These are phyloP conservation scores for Leptopterna dolabrata DNA, from an alignment of 2,888 invertebrate species.

Conservation along the genomic window DNA sequence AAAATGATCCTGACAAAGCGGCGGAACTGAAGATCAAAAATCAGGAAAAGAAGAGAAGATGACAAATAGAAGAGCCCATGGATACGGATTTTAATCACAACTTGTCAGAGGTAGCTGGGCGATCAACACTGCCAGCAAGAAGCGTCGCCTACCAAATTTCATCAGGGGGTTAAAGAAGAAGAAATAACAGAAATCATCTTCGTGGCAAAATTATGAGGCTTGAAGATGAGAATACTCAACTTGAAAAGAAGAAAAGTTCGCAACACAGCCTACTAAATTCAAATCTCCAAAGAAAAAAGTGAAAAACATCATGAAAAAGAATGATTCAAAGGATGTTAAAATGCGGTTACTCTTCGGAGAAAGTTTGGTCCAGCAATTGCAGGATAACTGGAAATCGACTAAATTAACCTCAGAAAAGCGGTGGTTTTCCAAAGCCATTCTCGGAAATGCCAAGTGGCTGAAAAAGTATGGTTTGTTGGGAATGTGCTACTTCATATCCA, in stretches of 20 bases:
- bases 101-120: neutral
- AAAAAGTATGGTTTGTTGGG: neutral
- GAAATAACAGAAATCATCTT: neutral
- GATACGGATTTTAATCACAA: neutral
- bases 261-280: neutral
- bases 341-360: neutral
- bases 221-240: neutral
- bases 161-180: neutral
- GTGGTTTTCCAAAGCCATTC: neutral
- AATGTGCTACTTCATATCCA: neutral
- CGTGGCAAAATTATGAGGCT: neutral
- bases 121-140: neutral
- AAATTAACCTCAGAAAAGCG: neutral
- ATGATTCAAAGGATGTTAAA: neutral
- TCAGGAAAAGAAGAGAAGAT: neutral
- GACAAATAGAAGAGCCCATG: neutral
- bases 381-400: neutral
- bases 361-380: neutral
- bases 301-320: neutral
- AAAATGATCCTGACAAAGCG: slow-evolving; percentile 10
- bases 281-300: neutral
- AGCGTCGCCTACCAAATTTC: neutral
- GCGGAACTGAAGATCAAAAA: neutral
- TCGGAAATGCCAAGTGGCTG: neutral
- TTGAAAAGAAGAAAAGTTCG: neutral